A percentile compares a stretch with the other conserved stretches of the same genome.
Conservation (phyloP, 2,113 vertebrate species). For the Enhydra lutris region DNA sequence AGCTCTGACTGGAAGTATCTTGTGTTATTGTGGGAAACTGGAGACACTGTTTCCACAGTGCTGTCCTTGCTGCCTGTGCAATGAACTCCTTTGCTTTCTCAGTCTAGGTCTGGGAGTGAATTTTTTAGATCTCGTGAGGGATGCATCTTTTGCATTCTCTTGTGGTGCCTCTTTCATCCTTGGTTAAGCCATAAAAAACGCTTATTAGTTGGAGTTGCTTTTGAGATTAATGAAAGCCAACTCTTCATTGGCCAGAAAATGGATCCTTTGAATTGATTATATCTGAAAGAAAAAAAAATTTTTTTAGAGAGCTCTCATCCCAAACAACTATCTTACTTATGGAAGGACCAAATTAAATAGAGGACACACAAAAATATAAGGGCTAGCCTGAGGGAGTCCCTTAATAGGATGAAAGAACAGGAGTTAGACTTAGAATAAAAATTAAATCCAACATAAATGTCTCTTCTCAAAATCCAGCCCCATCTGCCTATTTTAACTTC, state of each 20-base stretch:
- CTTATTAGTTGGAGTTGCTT: not conserved
- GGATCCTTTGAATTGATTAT: not conserved
- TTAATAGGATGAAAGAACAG: not conserved
- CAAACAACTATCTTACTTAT: not conserved
- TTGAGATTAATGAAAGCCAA: not conserved
- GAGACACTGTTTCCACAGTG: not conserved
- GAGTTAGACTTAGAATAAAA: not conserved
- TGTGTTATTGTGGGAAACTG: not conserved
- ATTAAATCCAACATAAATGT: not conserved
- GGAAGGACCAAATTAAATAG: not conserved
- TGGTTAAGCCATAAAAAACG: not conserved
- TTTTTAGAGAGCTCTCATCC: not conserved
- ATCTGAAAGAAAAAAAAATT: not conserved
- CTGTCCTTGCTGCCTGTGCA: not conserved
- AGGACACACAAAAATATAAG: not conserved
- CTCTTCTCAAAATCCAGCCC: not conserved
- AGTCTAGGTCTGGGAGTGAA: not conserved
- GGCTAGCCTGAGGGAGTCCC: not conserved
- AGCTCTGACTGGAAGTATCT: not conserved
- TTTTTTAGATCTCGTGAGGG: not conserved
- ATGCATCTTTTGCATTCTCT: not conserved
- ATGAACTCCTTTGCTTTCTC: not conserved
- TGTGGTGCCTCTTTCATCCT: not conserved
- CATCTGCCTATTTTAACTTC: not conserved
- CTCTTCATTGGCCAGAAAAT: not conserved